Evolutionary conservation across 23 tunicate species (phyloP).

Genomic region (Styela clava): DNA sequence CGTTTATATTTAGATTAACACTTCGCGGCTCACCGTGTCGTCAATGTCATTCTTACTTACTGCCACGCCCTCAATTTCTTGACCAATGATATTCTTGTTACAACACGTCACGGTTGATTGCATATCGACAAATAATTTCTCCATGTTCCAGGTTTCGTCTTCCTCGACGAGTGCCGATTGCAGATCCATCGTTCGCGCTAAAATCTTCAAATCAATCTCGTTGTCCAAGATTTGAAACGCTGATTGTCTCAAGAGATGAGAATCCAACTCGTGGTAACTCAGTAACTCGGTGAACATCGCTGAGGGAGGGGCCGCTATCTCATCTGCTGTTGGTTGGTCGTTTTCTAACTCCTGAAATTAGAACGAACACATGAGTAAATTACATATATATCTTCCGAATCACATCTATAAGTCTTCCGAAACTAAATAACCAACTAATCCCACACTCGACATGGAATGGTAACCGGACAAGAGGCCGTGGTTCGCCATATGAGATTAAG

Average conservation of each 20-base stretch:
- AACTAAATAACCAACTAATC: too few species aligned
- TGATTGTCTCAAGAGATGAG: slow-evolving; percentile 19
- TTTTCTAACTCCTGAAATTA: neutral
- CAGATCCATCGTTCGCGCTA: slow-evolving; percentile 6
- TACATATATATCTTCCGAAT: too few species aligned
- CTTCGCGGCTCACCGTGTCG: too few species aligned
- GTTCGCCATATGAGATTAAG: too few species aligned
- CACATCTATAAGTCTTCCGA: too few species aligned
- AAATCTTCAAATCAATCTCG: slow-evolving; percentile 16
- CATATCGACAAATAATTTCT: slow-evolving; percentile 25
- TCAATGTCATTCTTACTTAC: too few species aligned
- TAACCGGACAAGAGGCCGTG: too few species aligned
- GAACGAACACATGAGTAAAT: too few species aligned
- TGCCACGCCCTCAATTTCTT: too few species aligned
- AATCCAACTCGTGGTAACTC: slow-evolving; percentile 16
- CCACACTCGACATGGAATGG: too few species aligned
- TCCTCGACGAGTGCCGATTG: slow-evolving; percentile 3
- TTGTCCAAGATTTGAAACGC: slow-evolving; percentile 34
- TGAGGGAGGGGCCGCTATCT: slow-evolving; percentile 11
- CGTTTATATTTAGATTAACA: too few species aligned
- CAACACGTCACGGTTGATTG: slow-evolving; percentile 3
- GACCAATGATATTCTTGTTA: neutral
- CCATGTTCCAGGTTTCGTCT: slow-evolving; percentile 22
- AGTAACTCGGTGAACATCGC: slow-evolving; percentile 5
- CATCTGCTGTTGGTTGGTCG: neutral